A percentile compares a stretch with the other conserved stretches of the same genome.
Evolutionary conservation across 2,113 vertebrate species (phyloP).

Genomic region (cat (Felis catus)): DNA sequence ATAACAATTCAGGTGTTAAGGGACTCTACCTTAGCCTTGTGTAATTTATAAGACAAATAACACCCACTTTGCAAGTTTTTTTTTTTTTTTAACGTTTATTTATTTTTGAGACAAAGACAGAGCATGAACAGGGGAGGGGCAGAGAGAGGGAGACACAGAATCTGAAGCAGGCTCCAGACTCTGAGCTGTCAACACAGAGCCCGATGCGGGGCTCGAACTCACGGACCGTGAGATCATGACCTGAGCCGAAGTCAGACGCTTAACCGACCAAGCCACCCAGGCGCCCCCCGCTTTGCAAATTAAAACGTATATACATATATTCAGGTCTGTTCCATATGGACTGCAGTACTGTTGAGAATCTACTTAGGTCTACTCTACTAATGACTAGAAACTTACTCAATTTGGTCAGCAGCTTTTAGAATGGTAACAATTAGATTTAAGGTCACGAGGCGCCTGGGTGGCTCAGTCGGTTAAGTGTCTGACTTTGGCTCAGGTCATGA

Average conservation of each 20-base stretch:
- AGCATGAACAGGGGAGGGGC: too few species aligned
- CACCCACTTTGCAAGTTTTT: neutral
- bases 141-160: too few species aligned
- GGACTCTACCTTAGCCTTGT: neutral
- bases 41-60: neutral
- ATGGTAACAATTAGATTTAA: neutral
- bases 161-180: too few species aligned
- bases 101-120: too few species aligned
- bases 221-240: too few species aligned
- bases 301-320: neutral
- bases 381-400: neutral
- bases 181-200: too few species aligned
- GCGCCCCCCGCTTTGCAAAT: neutral
- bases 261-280: too few species aligned
- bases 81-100: too few species aligned
- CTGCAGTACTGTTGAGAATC: neutral
- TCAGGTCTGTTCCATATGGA: neutral
- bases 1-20: neutral
- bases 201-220: too few species aligned
- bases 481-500: too few species aligned
- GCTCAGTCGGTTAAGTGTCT: too few species aligned
- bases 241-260: too few species aligned
- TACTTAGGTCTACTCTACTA: neutral
- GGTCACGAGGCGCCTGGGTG: neutral
- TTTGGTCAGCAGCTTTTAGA: constrained; percentile 5